Evolutionary conservation across 2,888 invertebrate species (phyloP).

Genomic region (Oligia strigilis): DNA sequence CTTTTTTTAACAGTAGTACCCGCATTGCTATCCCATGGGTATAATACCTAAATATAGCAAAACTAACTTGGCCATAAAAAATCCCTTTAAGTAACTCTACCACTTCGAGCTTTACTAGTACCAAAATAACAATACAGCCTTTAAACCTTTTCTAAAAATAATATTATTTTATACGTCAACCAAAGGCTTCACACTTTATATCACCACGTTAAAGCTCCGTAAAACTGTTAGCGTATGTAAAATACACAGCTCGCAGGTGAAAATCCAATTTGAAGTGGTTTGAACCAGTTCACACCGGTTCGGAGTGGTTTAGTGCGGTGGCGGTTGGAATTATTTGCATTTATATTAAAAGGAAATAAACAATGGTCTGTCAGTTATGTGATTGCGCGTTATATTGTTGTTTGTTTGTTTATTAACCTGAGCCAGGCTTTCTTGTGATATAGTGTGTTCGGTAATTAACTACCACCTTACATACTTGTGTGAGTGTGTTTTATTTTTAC

Average conservation of each 20-base stretch:
- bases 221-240: slow-evolving; percentile 43
- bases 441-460: not conserved
- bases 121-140: not conserved
- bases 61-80: not conserved
- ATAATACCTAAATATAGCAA: not conserved
- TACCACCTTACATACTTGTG: not conserved
- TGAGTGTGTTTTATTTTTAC: not conserved
- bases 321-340: slow-evolving; percentile 58
- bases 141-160: not conserved
- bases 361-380: slow-evolving; percentile 48
- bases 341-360: slow-evolving; percentile 62
- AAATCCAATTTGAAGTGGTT: slow-evolving; percentile 62
- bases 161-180: not conserved
- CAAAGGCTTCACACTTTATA: not conserved
- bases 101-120: not conserved
- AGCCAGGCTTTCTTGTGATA: not conserved
- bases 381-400: slow-evolving; percentile 9
- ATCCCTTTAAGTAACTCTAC: not conserved
- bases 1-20: not conserved
- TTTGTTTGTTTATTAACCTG: slow-evolving; percentile 9
- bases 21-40: too few species aligned
- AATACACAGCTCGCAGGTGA: slow-evolving; percentile 42
- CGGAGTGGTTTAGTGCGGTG: slow-evolving; percentile 16
- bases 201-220: slow-evolving; percentile 12
- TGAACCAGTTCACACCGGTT: slow-evolving; percentile 46